Percentiles rank a stretch among this genome's conserved stretches.
phyloP scores from a whole-genome alignment of 2,797 vertebrate species.

The Semaprochilodus insignis region DNA sequence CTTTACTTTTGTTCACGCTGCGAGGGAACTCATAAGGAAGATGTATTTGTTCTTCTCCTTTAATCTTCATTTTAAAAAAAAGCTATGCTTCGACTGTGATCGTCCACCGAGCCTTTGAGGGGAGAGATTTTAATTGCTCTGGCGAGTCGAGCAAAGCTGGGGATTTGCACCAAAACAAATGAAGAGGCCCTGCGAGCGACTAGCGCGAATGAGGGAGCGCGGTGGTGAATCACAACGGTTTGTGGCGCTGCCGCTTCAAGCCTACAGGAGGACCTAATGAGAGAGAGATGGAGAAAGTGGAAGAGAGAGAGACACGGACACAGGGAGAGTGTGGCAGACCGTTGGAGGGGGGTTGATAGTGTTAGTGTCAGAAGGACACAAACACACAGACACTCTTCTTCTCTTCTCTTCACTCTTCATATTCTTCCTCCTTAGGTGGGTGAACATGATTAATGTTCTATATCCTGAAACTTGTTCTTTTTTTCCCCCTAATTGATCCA shows the following conservation, averaged over 20 bases:
- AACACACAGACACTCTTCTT: background rate
- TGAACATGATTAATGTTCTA: slow-evolving; percentile 80
- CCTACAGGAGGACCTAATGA: slow-evolving; percentile 19
- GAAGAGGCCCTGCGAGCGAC: slow-evolving; percentile 23
- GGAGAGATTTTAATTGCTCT: slow-evolving; percentile 50
- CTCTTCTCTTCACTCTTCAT: slow-evolving; percentile 28
- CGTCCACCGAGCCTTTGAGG: slow-evolving; percentile 44
- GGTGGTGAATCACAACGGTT: background rate
- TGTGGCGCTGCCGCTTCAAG: background rate
- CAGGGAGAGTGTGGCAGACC: slow-evolving; percentile 11
- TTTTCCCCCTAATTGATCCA: slow-evolving; percentile 77
- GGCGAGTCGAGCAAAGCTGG: slow-evolving; percentile 20
- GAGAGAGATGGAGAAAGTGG: background rate
- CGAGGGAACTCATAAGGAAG: slow-evolving; percentile 41
- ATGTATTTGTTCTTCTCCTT: slow-evolving; percentile 30
- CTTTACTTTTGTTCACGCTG: slow-evolving; percentile 24
- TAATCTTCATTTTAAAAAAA: slow-evolving; percentile 17
- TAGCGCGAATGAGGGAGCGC: slow-evolving; percentile 16
- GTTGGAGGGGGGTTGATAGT: slow-evolving; percentile 3
- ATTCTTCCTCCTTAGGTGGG: slow-evolving; percentile 77
- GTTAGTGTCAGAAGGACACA: slow-evolving; percentile 53
- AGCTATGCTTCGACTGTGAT: slow-evolving; percentile 31
- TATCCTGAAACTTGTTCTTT: slow-evolving; percentile 76
- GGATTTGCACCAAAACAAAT: slow-evolving; percentile 46
- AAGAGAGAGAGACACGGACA: background rate